Evolutionary conservation across 2,888 invertebrate genomes (phyloP), one percentile per base, ranked within the genome.

Genomic region (Epirrhoe alternata): DNA sequence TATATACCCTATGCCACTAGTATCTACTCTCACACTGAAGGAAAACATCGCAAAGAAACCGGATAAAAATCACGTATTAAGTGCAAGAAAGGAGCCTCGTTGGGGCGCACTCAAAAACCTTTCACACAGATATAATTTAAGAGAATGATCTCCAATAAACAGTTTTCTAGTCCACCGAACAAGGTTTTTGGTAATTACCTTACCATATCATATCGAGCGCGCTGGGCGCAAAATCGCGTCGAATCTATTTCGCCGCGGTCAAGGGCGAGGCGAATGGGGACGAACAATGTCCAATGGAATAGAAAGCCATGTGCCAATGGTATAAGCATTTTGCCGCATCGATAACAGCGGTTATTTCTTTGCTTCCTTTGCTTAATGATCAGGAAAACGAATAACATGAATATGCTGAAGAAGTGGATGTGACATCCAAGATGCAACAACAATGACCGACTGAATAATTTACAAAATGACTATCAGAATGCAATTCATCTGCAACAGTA

Each of bases 61-160:
- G 24, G 24, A 2, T 24, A 1, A 24, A 24, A 24, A 24, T 2
- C 24, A 24, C 3, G 24, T 24, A 3, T 3, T 2, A 24, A 2
- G 24, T 24, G 24, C 24, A 24, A 1, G 24, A 24, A 24, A 24
- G 24, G 24, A 24, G 24, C 24, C 24, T 24, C 24, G 1, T 24
- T 24, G 24, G 3, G 24, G 24, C 24, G 24, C 24, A 24, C 24
- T 24, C 3, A 1, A 24, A 24, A 24, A 2, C 24, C 24, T 24
- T 24, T 24, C 24, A 5, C 10, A 35, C 6, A 3, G 10, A 42
- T 47, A 8, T 47, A 47, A 47, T 47, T 47, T 45, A 45, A n/a
- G 45, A 45, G 42, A 24, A 51, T 68, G 72, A 77, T 74, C 78
- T 80, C 49, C 3, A 63, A 63, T 63, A 63, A 63, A 63, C 6